phyloP scores from a whole-genome alignment of 1,140 invertebrate genomes.

The Cheumatopsyche charites region DNA sequence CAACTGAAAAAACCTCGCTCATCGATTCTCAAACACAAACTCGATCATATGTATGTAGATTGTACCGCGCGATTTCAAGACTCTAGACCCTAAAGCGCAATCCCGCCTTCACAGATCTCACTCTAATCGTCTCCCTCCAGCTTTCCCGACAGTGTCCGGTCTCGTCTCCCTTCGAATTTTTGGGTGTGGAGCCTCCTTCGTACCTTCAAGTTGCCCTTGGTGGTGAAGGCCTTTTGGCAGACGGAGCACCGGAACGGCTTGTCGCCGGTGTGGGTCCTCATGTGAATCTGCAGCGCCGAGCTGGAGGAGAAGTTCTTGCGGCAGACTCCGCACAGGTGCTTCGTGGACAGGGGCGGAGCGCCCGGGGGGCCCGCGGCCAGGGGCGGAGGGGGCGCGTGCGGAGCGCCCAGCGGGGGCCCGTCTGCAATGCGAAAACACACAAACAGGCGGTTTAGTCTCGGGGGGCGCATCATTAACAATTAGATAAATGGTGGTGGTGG shows the following conservation, averaged over 20 bases:
- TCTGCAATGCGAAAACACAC: conserved; percentile 46
- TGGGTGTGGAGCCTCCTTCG: background rate
- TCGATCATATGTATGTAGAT: too few relatives aligned
- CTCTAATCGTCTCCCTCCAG: too few relatives aligned
- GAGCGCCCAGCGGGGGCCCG: conserved; percentile 43
- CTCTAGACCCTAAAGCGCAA: too few relatives aligned
- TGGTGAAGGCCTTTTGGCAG: conserved; percentile 95
- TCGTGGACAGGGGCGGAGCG: conserved; percentile 62
- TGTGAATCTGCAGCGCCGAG: conserved; percentile 96
- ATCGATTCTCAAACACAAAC: too few relatives aligned
- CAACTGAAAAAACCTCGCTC: too few relatives aligned
- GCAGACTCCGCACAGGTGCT: conserved; percentile 96
- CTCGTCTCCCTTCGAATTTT: too few relatives aligned
- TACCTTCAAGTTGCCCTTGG: conserved; percentile 98
- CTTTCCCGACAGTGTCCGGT: too few relatives aligned
- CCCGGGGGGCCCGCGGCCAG: conserved; percentile 51
- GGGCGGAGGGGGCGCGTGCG: conserved; percentile 52
- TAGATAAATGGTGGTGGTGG: background rate
- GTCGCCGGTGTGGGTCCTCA: conserved; percentile 97
- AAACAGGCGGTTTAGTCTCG: conserved; percentile 43
- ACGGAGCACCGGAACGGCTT: conserved; percentile 96
- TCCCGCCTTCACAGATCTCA: too few relatives aligned
- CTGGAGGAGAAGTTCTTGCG: conserved; percentile 97
- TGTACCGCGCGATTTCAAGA: too few relatives aligned
- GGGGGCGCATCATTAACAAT: conserved; percentile 7